Evolutionary conservation across 1,140 invertebrate species (phyloP), one percentile per base, ranked within the genome.

Genomic region (Uloborus diversus): DNA sequence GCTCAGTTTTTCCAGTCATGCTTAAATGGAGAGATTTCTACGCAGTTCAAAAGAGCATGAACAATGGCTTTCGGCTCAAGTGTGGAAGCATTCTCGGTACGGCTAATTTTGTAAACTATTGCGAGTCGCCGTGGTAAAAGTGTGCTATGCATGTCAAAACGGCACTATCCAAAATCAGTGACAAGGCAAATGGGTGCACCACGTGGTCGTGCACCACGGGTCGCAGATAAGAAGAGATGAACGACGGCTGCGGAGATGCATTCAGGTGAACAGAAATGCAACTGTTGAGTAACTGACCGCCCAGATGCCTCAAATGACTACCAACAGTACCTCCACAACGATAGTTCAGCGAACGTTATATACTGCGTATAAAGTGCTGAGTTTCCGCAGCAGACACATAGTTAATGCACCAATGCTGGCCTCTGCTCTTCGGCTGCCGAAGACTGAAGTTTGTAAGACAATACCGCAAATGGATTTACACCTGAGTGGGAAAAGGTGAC

Each of bases 331-430:
- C 27, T 30, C 20, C 25, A 27, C 25, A 61, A 27, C 49, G 57
- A 61, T 4, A 28, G 57, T 61, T 61, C 14, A 61, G 57, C 57
- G 14, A 61, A 61, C 57, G 20, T 28, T n/a, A n/a, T n/a, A n/a
- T 32, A 27, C 25, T 27, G 57, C 13, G 57, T 27, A 61, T 42
- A n/a, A n/a, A n/a, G 42, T n/a, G n/a, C n/a, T 51, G 49, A 4
- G 49, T 3, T 27, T 61, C 57, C 13, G 57, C 57, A 61, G 57
- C 27, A 61, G 4, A 61, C 57, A 27, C 4, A 5, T 27, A 27
- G 13, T 28, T 27, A 61, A 27, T 7, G 30, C 57, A 61, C 57
- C 57, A 7, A 61, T 61, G 57, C 57, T 61, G 49, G 20, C 49
- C 20, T 4, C n/a, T 11, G 49, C 20, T 51, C 49, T n/a, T 51